Percentiles rank a stretch among this genome's conserved stretches.
Conservation (phyloP, 2,888 invertebrate species). For the Ochropleura plecta region DNA sequence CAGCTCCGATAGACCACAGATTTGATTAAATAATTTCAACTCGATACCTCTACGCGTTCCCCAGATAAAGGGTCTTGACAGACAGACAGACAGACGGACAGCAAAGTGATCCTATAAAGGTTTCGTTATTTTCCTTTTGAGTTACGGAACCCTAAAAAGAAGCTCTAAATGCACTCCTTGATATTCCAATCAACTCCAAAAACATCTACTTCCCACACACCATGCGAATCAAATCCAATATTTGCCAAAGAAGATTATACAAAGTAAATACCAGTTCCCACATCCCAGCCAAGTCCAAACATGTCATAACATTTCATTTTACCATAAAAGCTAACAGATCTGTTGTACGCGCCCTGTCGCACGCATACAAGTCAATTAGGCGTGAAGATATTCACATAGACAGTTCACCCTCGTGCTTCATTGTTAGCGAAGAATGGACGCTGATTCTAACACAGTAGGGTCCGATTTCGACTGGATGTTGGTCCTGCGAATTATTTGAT, state of each 20-base stretch:
- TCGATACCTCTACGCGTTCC: too few species aligned
- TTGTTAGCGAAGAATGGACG: conserved; percentile 32
- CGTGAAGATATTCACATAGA: conserved; percentile 77
- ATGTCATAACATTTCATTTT: conserved; percentile 81
- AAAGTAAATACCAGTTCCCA: conserved; percentile 72
- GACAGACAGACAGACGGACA: too few species aligned
- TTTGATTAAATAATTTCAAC: too few species aligned
- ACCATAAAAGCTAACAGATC: conserved; percentile 75
- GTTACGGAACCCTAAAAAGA: too few species aligned
- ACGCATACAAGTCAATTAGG: conserved; percentile 80
- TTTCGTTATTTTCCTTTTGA: too few species aligned
- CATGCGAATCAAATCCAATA: conserved; percentile 49
- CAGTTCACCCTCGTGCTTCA: conserved; percentile 63
- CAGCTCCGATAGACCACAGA: too few species aligned
- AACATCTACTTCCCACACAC: conserved; percentile 44
- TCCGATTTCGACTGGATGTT: conserved; percentile 16
- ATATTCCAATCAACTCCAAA: not conserved
- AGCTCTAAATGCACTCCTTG: not conserved
- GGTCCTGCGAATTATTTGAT: conserved; percentile 44
- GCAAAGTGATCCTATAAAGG: too few species aligned
- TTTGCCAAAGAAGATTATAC: conserved; percentile 54
- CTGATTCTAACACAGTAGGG: conserved; percentile 13
- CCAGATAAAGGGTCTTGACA: too few species aligned
- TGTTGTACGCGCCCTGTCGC: conserved; percentile 75
- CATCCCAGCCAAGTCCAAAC: conserved; percentile 71